Conservation (phyloP, 2,113 vertebrate genomes). For the Heptranchias perlo region DNA sequence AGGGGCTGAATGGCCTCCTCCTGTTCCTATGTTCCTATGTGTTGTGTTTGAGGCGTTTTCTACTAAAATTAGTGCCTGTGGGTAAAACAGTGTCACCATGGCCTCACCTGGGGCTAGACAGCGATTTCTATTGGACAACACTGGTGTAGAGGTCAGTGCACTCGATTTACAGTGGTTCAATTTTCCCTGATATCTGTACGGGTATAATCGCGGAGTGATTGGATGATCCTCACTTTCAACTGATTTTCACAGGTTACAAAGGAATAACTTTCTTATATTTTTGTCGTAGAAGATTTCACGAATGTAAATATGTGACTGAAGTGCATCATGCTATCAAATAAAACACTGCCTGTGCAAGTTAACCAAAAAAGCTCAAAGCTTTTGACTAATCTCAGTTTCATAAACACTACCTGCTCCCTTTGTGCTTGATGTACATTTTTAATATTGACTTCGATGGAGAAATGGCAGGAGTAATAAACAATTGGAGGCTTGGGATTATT, state of each 20-base stretch:
- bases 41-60: not conserved
- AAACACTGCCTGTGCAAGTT: not conserved
- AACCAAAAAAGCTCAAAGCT: not conserved
- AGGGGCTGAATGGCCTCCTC: too few species aligned
- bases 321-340: not conserved
- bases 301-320: not conserved
- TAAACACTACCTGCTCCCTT: not conserved
- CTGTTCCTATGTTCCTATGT: too few species aligned
- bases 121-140: not conserved
- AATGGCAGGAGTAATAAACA: not conserved
- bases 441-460: not conserved
- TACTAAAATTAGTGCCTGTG: not conserved
- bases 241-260: too few species aligned
- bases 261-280: not conserved
- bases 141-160: not conserved
- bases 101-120: not conserved
- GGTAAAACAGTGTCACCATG: not conserved
- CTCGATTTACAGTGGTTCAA: not conserved
- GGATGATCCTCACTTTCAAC: not conserved
- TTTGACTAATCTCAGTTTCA: not conserved
- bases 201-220: not conserved
- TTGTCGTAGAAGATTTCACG: not conserved
- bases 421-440: not conserved
- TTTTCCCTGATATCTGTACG: not conserved
- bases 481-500: not conserved